Evolutionary conservation across 2,888 invertebrate species (phyloP).

Genomic region (Idaea biselata): DNA sequence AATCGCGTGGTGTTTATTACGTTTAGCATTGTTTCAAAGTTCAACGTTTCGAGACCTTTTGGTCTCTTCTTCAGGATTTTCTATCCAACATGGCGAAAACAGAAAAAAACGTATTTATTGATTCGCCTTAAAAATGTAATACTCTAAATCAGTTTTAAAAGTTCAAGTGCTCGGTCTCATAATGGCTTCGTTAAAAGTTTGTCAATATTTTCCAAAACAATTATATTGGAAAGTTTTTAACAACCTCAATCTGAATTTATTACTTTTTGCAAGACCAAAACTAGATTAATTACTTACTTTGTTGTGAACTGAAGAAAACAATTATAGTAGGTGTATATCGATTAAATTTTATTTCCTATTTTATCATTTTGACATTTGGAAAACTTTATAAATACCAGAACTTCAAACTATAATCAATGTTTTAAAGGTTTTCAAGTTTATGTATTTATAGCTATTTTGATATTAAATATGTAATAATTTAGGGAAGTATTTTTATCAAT

Average conservation of each 20-base stretch:
- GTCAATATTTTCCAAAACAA: slow-evolving; percentile 32
- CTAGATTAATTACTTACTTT: not conserved
- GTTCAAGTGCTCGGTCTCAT: slow-evolving; percentile 21
- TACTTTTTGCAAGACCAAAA: not conserved
- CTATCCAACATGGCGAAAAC: too few species aligned
- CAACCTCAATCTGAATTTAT: slow-evolving; percentile 11
- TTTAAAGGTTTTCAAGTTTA: too few species aligned
- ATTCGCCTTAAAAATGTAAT: slow-evolving; percentile 13
- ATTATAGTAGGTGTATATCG: not conserved
- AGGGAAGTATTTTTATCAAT: too few species aligned
- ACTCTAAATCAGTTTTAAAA: slow-evolving; percentile 8
- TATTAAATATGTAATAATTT: too few species aligned
- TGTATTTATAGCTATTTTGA: too few species aligned
- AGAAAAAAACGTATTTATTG: too few species aligned
- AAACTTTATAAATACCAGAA: not conserved
- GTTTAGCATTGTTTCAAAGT: too few species aligned
- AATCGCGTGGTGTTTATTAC: too few species aligned
- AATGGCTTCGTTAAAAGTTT: slow-evolving; percentile 61
- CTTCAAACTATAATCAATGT: not conserved
- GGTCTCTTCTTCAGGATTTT: too few species aligned
- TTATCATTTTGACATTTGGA: not conserved
- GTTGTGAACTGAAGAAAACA: slow-evolving; percentile 4
- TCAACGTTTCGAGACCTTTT: too few species aligned
- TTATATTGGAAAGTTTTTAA: slow-evolving; percentile 30
- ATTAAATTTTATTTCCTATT: not conserved